These are phyloP conservation scores for Cairina moschata DNA, from an alignment of 2,113 vertebrate genomes.

Conservation along the genomic window DNA sequence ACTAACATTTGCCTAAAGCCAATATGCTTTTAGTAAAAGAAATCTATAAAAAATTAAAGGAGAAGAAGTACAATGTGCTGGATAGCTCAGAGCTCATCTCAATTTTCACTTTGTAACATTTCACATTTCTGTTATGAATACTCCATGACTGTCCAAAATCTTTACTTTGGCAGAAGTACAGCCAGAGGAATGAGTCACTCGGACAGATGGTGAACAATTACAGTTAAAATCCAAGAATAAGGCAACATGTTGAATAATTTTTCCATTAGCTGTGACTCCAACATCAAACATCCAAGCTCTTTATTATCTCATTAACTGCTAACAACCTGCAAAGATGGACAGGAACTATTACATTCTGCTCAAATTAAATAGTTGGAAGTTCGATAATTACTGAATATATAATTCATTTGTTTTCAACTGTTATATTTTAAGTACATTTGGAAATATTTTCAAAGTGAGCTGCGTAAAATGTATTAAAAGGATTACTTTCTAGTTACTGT, in stretches of 20 bases:
- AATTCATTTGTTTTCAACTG: neutral
- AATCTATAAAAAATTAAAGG: neutral
- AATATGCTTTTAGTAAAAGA: neutral
- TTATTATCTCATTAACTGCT: neutral
- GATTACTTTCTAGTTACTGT: neutral
- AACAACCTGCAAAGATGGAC: neutral
- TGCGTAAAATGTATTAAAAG: neutral
- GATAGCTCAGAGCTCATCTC: neutral
- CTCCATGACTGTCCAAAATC: neutral
- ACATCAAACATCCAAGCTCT: neutral
- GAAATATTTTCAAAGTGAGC: neutral
- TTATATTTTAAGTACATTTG: neutral
- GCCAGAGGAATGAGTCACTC: conserved; percentile 24
- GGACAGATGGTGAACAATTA: conserved; percentile 38
- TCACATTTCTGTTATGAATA: neutral
- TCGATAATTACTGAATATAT: neutral
- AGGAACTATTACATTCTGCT: neutral
- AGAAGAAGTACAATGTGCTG: neutral
- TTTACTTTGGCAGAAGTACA: conserved; percentile 14
- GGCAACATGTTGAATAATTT: neutral
- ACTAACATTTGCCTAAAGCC: neutral
- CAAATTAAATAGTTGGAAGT: neutral
- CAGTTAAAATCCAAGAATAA: conserved; percentile 27
- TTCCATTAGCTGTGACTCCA: neutral
- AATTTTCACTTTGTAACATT: neutral